Conservation (phyloP, 2,797 vertebrate species). For the Aphelocoma californica region DNA sequence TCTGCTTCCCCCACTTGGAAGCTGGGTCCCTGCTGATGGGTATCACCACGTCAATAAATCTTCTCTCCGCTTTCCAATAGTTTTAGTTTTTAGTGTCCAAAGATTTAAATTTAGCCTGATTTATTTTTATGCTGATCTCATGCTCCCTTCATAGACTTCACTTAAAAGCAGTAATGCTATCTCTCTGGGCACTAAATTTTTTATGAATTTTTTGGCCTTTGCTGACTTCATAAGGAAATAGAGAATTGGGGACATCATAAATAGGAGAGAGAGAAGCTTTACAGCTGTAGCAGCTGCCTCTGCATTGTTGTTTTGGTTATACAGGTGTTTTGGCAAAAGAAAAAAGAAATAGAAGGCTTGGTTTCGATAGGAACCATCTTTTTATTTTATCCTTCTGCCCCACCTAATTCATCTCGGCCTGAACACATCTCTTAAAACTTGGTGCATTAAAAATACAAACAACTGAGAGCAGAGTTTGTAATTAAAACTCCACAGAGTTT, state of each 20-base stretch:
- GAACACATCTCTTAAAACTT: background rate
- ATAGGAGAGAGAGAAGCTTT: background rate
- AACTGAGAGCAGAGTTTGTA: background rate
- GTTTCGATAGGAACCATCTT: background rate
- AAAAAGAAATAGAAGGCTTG: background rate
- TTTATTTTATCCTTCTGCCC: background rate
- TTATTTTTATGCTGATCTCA: constrained; percentile 4
- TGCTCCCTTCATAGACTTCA: background rate
- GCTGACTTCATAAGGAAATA: background rate
- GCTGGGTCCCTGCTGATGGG: background rate
- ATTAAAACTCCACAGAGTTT: background rate
- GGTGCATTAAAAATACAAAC: background rate
- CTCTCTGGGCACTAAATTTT: background rate
- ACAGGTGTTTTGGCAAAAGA: background rate
- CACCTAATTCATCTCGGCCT: background rate
- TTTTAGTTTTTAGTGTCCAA: background rate
- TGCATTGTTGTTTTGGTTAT: background rate
- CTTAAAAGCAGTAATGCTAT: constrained; percentile 6
- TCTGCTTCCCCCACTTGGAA: background rate
- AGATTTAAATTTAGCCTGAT: background rate
- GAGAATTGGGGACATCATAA: background rate
- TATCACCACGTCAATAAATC: background rate
- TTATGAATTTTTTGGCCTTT: constrained; percentile 1
- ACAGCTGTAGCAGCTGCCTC: background rate
- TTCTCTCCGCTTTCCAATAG: background rate